phyloP scores from a whole-genome alignment of 2,888 invertebrate species.

The Tinea trinotella region DNA sequence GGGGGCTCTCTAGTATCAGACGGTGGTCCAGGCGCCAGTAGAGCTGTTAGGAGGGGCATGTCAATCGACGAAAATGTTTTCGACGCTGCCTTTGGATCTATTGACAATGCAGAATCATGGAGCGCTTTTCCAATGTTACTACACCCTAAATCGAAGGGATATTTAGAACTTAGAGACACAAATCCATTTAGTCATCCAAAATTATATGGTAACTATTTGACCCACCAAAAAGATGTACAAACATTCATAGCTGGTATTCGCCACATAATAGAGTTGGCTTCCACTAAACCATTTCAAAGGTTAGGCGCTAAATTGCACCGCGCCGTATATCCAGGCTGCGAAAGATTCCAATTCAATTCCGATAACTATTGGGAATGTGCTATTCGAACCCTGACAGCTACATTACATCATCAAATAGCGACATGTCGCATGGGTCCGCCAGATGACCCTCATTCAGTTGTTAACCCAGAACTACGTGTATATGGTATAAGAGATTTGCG shows the following conservation, averaged over 20 bases:
- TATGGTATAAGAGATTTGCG: conserved; percentile 59
- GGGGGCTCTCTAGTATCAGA: conserved; percentile 61
- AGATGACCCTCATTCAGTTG: conserved; percentile 73
- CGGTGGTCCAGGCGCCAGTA: conserved; percentile 48
- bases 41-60: conserved; percentile 50
- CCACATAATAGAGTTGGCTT: conserved; percentile 55
- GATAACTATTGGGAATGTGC: conserved; percentile 79
- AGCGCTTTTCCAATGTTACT: conserved; percentile 75
- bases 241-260: conserved; percentile 75
- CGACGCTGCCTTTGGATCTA: conserved; percentile 51
- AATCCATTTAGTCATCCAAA: conserved; percentile 77
- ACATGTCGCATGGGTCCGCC: conserved; percentile 78
- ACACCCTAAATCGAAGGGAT: conserved; percentile 79
- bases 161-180: conserved; percentile 72
- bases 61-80: conserved; percentile 57
- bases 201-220: conserved; percentile 79
- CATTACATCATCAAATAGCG: conserved; percentile 76
- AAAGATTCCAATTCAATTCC: conserved; percentile 53
- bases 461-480: conserved; percentile 71
- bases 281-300: conserved; percentile 63
- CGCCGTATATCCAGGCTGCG: conserved; percentile 74
- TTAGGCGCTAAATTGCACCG: conserved; percentile 67
- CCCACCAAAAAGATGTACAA: conserved; percentile 74
- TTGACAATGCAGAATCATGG: conserved; percentile 59
- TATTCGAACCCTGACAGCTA: conserved; percentile 71